Conservation (phyloP, 2,113 vertebrate genomes). For the Chauna torquata region DNA sequence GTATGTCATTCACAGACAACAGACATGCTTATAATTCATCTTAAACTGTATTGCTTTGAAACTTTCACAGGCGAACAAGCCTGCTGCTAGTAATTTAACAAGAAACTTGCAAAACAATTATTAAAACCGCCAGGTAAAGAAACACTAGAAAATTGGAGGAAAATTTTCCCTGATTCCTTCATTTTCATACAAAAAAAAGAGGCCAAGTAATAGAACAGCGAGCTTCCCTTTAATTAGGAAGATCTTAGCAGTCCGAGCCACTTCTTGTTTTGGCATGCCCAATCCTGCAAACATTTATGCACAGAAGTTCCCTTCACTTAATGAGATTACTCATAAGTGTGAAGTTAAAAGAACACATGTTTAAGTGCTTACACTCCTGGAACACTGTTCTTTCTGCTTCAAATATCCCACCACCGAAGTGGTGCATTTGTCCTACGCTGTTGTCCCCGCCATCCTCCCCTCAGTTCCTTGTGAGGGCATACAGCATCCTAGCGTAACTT, state of each 20-base stretch:
- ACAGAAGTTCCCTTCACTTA: conserved; percentile 55
- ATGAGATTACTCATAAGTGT: conserved; percentile 61
- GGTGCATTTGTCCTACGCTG: fast-evolving
- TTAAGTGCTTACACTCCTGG: conserved; percentile 6
- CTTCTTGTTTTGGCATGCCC: conserved; percentile 55
- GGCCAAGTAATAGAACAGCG: neutral
- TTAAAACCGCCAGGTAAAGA: neutral
- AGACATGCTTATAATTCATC: neutral
- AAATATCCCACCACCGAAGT: neutral
- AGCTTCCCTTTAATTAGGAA: conserved; percentile 50
- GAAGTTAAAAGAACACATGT: conserved; percentile 36
- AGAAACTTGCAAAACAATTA: neutral
- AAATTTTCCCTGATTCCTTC: neutral
- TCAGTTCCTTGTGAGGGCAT: neutral
- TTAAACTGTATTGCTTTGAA: neutral
- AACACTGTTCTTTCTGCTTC: neutral
- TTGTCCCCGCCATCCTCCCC: neutral
- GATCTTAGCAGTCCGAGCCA: conserved; percentile 24
- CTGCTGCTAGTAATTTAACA: neutral
- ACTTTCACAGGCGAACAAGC: neutral
- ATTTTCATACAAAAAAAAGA: neutral
- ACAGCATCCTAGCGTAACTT: neutral
- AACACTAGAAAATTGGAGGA: neutral
- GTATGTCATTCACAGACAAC: neutral
- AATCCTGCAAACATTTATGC: conserved; percentile 43